Evolutionary conservation across 2,113 vertebrate species (phyloP).

Genomic region (Pheucticus melanocephalus): DNA sequence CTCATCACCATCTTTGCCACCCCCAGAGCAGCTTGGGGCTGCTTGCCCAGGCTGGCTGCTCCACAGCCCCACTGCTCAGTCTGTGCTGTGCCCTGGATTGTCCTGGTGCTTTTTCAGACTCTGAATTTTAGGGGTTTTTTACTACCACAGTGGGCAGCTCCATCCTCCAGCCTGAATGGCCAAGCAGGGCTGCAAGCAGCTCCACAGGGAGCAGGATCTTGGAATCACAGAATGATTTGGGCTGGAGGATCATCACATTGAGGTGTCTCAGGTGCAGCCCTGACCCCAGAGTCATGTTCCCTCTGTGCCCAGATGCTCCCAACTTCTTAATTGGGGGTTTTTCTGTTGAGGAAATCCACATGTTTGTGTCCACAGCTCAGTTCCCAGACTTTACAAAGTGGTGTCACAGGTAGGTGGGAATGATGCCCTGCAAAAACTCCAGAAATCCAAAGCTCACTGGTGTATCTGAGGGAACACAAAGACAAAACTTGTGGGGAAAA

Average conservation of each 20-base stretch:
- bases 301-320: not conserved
- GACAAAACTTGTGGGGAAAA: not conserved
- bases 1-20: not conserved
- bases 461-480: not conserved
- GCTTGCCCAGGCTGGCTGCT: not conserved
- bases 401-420: not conserved
- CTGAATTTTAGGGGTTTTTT: not conserved
- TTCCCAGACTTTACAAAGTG: not conserved
- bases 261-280: not conserved
- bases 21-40: not conserved
- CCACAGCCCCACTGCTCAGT: not conserved
- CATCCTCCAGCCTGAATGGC: not conserved
- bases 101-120: not conserved
- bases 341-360: rapidly evolving
- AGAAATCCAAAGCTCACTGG: not conserved
- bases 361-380: not conserved
- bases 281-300: not conserved
- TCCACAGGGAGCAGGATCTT: not conserved
- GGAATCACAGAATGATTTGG: not conserved
- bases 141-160: not conserved
- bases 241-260: not conserved
- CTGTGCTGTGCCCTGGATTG: rapidly evolving
- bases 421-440: not conserved
- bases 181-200: not conserved
- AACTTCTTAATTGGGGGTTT: rapidly evolving